Base-by-base conservation (phyloP, 2,113 vertebrate genomes). In the Podocnemis expansa region DNA sequence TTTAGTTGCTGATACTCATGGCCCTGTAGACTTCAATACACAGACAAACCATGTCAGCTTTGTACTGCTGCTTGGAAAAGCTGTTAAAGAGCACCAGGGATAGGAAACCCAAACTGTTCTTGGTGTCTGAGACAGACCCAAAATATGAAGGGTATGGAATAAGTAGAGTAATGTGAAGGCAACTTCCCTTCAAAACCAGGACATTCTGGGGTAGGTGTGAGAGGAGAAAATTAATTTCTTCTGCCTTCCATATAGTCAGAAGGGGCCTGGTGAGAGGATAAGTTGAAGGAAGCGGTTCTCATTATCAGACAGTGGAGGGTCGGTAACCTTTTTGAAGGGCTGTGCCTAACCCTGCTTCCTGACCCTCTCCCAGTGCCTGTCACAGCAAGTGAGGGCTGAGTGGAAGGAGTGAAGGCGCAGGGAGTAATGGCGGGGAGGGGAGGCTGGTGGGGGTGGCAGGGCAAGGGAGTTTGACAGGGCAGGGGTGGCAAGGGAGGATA, bases 81-180 rank as follows among this genome's bases (percentile, higher is more conserved):
- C 60, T 31, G 55, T 2, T 0, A 63, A 52, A 70, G 10, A 10
- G 17, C 10, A 45, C 38, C 22, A 0, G 2, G 0, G 3, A 58
- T 0, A 2, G 3, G 88, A 8, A 29, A 54, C 52, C 22, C 34
- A n/a, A 56, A 9, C 38, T 82, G 11, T 19, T 54, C 14, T 41
- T 24, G 73, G 43, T 55, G 0, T 4, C n/a, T 41, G 67, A 47
- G 54, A 34, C 81, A n/a, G 38, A 47, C 4, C 24, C 52, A 27
- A 0, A 0, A 76, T 10, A 5, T 22, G 6, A 0, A 70, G 49
- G 29, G 0, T 85, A 47, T 51, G 19, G 47, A 73, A 67, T 52
- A 73, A 38, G 4, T 83, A 45, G 13, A n/a, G 78, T 27, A 13
- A 9, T 11, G n/a, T n/a, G 60, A 63, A 34, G 31, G 31, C 24